phyloP scores from a whole-genome alignment of 2,888 invertebrate species.

The Synergus laeviventris region DNA sequence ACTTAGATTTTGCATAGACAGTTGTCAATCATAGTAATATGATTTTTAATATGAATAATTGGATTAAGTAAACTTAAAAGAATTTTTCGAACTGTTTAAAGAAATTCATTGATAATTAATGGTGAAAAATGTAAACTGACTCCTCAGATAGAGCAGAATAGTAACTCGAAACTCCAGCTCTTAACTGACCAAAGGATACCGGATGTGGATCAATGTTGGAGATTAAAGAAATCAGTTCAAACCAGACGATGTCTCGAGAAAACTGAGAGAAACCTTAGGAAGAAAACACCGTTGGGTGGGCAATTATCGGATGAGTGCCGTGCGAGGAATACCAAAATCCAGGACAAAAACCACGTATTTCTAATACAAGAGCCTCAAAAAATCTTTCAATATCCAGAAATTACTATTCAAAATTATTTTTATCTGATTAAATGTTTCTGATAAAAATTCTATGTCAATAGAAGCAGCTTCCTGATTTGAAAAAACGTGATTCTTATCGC shows the following conservation, averaged over 20 bases:
- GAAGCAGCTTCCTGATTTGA: neutral
- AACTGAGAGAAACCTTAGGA: conserved; percentile 31
- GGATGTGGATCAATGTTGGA: conserved; percentile 19
- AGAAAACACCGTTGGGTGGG: conserved; percentile 32
- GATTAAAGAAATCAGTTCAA: conserved; percentile 19
- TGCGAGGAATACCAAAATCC: conserved; percentile 28
- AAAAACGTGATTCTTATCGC: neutral
- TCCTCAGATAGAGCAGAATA: neutral
- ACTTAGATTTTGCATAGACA: too few species aligned
- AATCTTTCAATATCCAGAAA: neutral
- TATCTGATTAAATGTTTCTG: neutral
- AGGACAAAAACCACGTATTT: conserved; percentile 16
- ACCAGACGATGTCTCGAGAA: conserved; percentile 19
- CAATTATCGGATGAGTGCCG: conserved; percentile 37
- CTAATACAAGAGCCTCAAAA: neutral
- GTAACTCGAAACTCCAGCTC: conserved; percentile 18
- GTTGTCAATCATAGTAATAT: too few species aligned
- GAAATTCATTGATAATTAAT: neutral
- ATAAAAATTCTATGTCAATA: neutral
- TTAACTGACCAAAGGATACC: conserved; percentile 30
- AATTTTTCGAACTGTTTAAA: neutral
- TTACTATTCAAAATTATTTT: neutral
- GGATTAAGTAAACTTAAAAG: neutral
- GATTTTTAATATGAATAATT: neutral
- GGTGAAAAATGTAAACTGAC: neutral